phyloP scores from a whole-genome alignment of 64 coral and sea anemone species.

The Montipora sp. region DNA sequence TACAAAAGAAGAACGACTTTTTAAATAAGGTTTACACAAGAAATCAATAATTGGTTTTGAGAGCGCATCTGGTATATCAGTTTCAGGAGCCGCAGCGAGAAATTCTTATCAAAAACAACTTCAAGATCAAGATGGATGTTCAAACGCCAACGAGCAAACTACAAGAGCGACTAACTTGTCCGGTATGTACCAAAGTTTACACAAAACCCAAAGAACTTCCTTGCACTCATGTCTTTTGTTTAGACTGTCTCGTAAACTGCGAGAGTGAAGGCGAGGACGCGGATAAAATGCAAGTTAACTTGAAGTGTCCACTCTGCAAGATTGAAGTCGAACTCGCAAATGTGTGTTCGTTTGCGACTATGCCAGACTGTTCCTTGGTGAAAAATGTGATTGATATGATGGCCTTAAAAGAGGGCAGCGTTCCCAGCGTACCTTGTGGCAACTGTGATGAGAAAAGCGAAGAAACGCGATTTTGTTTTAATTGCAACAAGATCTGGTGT shows the following conservation, averaged over 20 bases:
- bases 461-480: slow-evolving; percentile 47
- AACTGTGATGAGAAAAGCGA: slow-evolving; percentile 58
- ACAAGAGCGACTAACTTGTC: slow-evolving; percentile 71
- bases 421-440: slow-evolving; percentile 53
- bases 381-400: slow-evolving; percentile 63
- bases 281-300: background rate
- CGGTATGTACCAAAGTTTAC: slow-evolving; percentile 70
- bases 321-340: slow-evolving; percentile 33
- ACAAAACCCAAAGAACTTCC: slow-evolving; percentile 78
- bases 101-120: too few relatives aligned
- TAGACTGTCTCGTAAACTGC: slow-evolving; percentile 63
- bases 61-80: too few relatives aligned
- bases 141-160: background rate
- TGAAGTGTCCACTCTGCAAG: slow-evolving; percentile 62
- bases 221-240: slow-evolving; percentile 82
- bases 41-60: too few relatives aligned
- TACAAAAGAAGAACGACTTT: too few relatives aligned
- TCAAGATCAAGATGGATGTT: background rate
- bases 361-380: slow-evolving; percentile 48
- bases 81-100: too few relatives aligned
- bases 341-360: slow-evolving; percentile 10
- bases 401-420: slow-evolving; percentile 32
- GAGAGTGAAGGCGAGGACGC: background rate
- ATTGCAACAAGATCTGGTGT: slow-evolving; percentile 59
- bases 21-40: too few relatives aligned